phyloP scores from a whole-genome alignment of 1,140 invertebrate genomes.

The Diabrotica virgifera region DNA sequence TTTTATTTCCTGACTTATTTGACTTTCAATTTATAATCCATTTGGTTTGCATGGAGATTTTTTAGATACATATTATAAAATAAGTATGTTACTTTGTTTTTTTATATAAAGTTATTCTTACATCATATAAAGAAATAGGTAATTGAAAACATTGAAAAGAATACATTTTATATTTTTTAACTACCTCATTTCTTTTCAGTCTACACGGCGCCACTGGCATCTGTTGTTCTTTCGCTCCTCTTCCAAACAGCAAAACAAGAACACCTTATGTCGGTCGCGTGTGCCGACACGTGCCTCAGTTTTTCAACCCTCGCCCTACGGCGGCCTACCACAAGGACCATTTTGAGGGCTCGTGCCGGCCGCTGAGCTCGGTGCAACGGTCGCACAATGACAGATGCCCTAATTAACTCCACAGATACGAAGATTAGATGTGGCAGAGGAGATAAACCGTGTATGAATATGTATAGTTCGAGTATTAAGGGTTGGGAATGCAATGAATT shows the following conservation, averaged over 20 bases:
- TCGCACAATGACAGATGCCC: slow-evolving; percentile 29
- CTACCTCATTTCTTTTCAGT: too few species aligned
- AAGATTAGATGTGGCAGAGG: slow-evolving; percentile 26
- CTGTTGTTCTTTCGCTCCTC: not conserved
- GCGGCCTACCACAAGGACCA: slow-evolving; percentile 11
- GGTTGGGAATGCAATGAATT: not conserved
- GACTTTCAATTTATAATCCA: too few species aligned
- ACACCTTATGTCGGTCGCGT: slow-evolving; percentile 1
- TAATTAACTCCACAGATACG: slow-evolving; percentile 28
- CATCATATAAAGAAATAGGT: too few species aligned
- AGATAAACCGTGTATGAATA: slow-evolving; percentile 28
- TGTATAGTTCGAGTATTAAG: slow-evolving; percentile 18
- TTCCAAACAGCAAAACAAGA: slow-evolving; percentile 2
- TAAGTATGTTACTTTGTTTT: too few species aligned
- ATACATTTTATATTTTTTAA: too few species aligned
- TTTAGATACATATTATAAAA: too few species aligned
- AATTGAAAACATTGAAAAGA: too few species aligned
- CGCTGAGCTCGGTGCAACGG: slow-evolving; percentile 6
- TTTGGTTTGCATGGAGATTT: too few species aligned
- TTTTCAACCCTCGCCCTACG: not conserved
- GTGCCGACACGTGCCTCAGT: not conserved
- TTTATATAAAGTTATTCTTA: too few species aligned
- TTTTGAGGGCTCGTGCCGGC: slow-evolving; percentile 3
- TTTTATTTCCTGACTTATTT: too few species aligned
- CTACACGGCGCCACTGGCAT: not conserved